Conservation (phyloP, 2,888 invertebrate species). For the Leptura quadrifasciata region DNA sequence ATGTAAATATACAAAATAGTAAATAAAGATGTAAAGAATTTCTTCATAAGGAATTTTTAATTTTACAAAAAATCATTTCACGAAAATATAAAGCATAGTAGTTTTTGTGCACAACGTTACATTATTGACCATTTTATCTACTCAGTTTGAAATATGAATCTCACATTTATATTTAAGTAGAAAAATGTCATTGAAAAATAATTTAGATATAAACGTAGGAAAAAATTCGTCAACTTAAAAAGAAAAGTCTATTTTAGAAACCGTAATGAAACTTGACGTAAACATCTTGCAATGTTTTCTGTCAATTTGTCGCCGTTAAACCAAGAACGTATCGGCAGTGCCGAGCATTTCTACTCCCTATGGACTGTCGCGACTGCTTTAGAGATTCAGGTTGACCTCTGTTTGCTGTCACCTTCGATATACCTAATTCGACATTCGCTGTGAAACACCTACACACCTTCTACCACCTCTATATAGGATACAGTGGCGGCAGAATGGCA, state of each 20-base stretch:
- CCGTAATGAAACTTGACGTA: conserved; percentile 21
- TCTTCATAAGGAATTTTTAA: too few species aligned
- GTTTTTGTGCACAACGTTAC: too few species aligned
- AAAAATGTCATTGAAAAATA: neutral
- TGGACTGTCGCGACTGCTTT: conserved; percentile 61
- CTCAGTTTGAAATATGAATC: neutral
- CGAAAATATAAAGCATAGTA: too few species aligned
- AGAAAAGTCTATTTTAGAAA: neutral
- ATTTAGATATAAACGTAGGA: neutral
- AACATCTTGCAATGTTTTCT: conserved; percentile 42
- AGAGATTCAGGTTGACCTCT: conserved; percentile 66
- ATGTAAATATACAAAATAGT: too few species aligned
- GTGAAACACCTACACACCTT: conserved; percentile 47
- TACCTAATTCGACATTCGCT: conserved; percentile 62
- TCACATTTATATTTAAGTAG: neutral
- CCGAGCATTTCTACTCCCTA: conserved; percentile 46
- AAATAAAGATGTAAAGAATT: too few species aligned
- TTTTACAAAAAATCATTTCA: too few species aligned
- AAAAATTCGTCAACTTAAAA: neutral
- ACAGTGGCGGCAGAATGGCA: conserved; percentile 47
- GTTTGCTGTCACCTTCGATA: conserved; percentile 67
- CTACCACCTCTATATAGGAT: conserved; percentile 39
- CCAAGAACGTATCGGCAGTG: conserved; percentile 39
- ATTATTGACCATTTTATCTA: neutral
- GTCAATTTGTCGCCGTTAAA: conserved; percentile 49